Conservation (phyloP, 2,888 invertebrate genomes). For the Alsophila aescularia region DNA sequence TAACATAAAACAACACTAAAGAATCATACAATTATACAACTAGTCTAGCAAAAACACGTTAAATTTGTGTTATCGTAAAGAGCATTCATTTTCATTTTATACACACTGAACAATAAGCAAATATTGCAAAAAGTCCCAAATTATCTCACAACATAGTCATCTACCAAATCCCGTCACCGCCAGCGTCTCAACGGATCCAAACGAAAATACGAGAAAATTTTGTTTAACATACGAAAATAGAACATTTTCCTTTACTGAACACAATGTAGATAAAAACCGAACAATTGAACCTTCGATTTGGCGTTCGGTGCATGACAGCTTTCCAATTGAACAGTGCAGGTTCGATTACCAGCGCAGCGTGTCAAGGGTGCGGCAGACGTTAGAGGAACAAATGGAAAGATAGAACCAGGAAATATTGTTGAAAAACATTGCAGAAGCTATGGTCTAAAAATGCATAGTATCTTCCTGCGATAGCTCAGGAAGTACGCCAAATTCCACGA, state of each 20-base stretch:
- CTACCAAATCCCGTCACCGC: constrained; percentile 72
- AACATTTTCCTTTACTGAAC: constrained; percentile 60
- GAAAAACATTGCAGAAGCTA: too few species aligned
- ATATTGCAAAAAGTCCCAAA: constrained; percentile 5
- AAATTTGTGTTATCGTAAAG: too few species aligned
- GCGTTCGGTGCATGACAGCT: constrained; percentile 60
- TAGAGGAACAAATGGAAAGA: too few species aligned
- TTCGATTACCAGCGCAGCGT: constrained; percentile 21
- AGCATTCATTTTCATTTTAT: too few species aligned
- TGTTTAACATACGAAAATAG: constrained; percentile 81
- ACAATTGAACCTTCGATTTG: constrained; percentile 49
- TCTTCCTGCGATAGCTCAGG: too few species aligned
- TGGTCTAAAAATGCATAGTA: too few species aligned
- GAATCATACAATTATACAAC: too few species aligned
- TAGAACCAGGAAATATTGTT: too few species aligned
- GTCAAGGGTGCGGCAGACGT: neutral
- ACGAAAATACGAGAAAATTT: constrained; percentile 76
- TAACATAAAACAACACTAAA: too few species aligned
- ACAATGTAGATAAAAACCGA: constrained; percentile 50
- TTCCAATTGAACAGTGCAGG: constrained; percentile 54
- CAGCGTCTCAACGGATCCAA: constrained; percentile 69
- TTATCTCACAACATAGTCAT: constrained; percentile 43
- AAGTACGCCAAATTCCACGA: too few species aligned
- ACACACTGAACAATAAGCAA: too few species aligned
- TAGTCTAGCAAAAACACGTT: too few species aligned